Evolutionary conservation across 1,140 invertebrate species (phyloP), one percentile per base, ranked within the genome.

Genomic region (Drosophila yakuba): DNA sequence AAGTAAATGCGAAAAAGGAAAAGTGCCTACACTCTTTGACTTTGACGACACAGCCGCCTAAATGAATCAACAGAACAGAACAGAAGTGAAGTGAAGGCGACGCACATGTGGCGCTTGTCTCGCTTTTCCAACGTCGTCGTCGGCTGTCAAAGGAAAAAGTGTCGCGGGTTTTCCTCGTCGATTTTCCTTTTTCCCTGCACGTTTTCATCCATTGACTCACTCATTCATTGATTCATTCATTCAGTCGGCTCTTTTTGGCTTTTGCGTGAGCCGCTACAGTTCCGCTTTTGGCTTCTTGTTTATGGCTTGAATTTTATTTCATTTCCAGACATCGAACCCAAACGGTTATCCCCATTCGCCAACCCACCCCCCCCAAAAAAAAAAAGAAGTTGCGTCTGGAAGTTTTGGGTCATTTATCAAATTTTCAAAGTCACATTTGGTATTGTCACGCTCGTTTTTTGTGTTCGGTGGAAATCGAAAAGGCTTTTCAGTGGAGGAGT

Each of bases 401-500:
- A 66, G 54, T 76, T 84, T 89, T 89, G 64, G 85, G 73, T 89
- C 84, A 88, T 88, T 88, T 88, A 88, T 88, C 84, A 88, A 88
- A 88, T 84, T 88, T 88, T 88, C 84, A 89, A 88, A 88, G 84
- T 88, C 84, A 88, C 84, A 88, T 88, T 88, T 84, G 84, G 80
- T 82, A 78, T 88, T 88, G 84, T 88, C 84, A 88, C 84, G 84
- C 84, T 88, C 82, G 55, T 78, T 66, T 68, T 67, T 75, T 39
- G 38, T 5, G 79, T 75, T 62, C 52, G 56, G 20, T 52, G 23
- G 67, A 60, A 66, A 84, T 85, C 81, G 77, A 78, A 88, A 82
- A 75, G 79, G 60, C 78, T 75, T 81, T 76, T 68, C 54, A 45
- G 23, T 39, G 54, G 23, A 63, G 44, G 23, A 63, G 44, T 20